Percentiles rank a stretch among this genome's conserved stretches.
Evolutionary conservation across 1,140 invertebrate genomes (phyloP).

Genomic region (Drosophila sturtevanti): DNA sequence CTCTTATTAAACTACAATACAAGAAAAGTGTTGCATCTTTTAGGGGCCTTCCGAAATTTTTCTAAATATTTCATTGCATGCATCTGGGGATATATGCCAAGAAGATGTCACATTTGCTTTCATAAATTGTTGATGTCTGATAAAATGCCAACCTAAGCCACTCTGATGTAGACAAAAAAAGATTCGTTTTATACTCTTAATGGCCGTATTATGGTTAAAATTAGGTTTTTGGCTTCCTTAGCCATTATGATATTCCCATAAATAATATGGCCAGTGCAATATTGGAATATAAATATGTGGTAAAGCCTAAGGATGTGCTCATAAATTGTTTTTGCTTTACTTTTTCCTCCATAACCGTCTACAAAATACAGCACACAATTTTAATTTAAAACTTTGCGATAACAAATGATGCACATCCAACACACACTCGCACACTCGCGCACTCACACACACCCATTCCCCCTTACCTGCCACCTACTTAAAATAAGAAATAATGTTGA

Average conservation of each 20-base stretch:
- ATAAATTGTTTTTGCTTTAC: constrained; percentile 52
- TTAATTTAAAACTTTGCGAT: constrained; percentile 81
- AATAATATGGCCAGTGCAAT: constrained; percentile 63
- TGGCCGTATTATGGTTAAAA: background rate
- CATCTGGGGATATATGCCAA: background rate
- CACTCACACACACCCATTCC: constrained; percentile 20
- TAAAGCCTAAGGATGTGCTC: constrained; percentile 56
- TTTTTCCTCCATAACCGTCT: constrained; percentile 6
- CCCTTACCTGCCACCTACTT: constrained; percentile 37
- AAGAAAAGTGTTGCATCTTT: too few relatives aligned
- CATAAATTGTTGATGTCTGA: too few relatives aligned
- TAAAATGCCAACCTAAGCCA: too few relatives aligned
- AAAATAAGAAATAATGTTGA: constrained; percentile 75
- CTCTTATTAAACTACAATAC: too few relatives aligned
- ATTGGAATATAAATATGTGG: constrained; percentile 22
- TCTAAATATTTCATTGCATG: background rate
- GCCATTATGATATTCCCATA: constrained; percentile 41
- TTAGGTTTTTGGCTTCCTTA: too few relatives aligned
- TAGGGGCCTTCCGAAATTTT: background rate
- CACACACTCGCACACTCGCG: constrained; percentile 16
- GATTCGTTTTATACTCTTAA: background rate
- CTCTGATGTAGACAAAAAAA: background rate
- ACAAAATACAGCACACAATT: constrained; percentile 34
- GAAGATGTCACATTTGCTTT: background rate
- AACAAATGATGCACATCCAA: constrained; percentile 76